Evolutionary conservation across 2,888 invertebrate species (phyloP).

Genomic region (Dioctria linearis): DNA sequence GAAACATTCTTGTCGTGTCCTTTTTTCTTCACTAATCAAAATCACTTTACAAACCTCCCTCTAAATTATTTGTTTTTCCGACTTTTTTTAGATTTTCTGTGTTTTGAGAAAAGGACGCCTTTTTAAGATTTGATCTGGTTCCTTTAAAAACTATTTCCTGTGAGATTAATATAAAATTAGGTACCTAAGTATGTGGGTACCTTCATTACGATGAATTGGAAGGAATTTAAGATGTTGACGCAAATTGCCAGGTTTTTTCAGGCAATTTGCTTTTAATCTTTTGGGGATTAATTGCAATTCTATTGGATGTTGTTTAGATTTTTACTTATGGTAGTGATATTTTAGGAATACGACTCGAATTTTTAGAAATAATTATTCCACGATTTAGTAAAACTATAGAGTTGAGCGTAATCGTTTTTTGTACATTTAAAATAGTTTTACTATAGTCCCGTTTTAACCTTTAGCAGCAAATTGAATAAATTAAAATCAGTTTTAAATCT

Average conservation of each 20-base stretch:
- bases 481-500: too few relatives aligned
- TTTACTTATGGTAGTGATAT: too few relatives aligned
- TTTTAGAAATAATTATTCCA: too few relatives aligned
- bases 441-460: too few relatives aligned
- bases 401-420: too few relatives aligned
- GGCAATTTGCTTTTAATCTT: background rate
- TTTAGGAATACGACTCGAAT: too few relatives aligned
- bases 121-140: conserved; percentile 25
- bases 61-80: conserved; percentile 10
- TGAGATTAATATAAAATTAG: conserved; percentile 9
- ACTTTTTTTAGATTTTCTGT: background rate
- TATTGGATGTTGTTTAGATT: too few relatives aligned
- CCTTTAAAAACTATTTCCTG: background rate
- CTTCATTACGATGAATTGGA: conserved; percentile 14
- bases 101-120: conserved; percentile 8
- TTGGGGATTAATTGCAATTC: background rate
- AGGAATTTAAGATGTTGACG: background rate
- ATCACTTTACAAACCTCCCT: conserved; percentile 25
- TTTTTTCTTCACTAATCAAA: conserved; percentile 1
- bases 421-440: too few relatives aligned
- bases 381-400: too few relatives aligned
- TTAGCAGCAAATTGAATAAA: too few relatives aligned
- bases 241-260: background rate
- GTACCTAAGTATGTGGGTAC: background rate
- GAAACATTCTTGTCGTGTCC: background rate